Evolutionary conservation across 2,113 vertebrate species (phyloP), one percentile per base, ranked within the genome.

Genomic region (Toxostoma redivivum): DNA sequence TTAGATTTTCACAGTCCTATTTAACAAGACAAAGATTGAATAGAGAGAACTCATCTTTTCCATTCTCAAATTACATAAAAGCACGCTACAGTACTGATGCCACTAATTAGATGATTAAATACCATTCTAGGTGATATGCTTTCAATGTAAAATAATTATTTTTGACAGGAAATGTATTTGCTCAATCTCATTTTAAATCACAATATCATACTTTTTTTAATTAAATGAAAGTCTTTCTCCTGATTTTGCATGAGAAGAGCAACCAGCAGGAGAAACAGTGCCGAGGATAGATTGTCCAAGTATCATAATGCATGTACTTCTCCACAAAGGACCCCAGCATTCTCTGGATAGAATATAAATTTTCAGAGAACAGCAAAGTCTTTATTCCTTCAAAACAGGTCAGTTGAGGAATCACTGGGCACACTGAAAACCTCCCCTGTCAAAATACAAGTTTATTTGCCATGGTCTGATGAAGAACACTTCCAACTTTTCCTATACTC

Each of bases 61-160:
- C 38, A 47, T 84, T 91, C 94, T 94, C 76, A 80, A 90, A 88
- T 91, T 71, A 94, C 86, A 85, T 11, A 85, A 88, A 81, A 83
- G 76, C 67, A 64, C 5, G 30, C 78, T 62, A 53, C 87, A 81
- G 35, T 47, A 69, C 74, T 54, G 93, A 93, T 83, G 83, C 91
- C 88, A 83, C 86, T 97, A 97, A 97, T 97, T 94, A 97, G 92
- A 97, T 97, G 95, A 97, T 97, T 98, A 97, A 97, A 97, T 81
- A 96, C 73, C 83, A 97, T 92, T 91, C 94, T 94, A 96, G 95
- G 96, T 94, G 92, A 97, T 95, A 97, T 50, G 93, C 92, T 86
- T 97, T 96, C 96, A 97, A 88, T 79, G 91, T 81, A 92, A 96
- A 97, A 96, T 93, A 97, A 97, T 97, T 95, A 91, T 95, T 97